phyloP scores from a whole-genome alignment of 2,888 invertebrate genomes.

The Amphipoea oculea region DNA sequence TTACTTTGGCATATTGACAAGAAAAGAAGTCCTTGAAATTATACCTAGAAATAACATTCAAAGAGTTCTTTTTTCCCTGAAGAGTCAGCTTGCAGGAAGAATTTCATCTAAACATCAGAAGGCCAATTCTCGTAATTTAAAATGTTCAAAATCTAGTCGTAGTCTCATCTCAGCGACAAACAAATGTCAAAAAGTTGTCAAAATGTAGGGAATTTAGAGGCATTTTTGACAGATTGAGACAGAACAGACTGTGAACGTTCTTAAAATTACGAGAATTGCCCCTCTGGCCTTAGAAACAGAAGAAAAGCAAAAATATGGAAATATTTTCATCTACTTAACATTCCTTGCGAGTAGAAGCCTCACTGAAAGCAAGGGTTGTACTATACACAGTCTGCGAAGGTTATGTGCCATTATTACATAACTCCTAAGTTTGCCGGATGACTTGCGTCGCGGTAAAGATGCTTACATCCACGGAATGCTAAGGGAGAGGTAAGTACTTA shows the following conservation, averaged over 20 bases:
- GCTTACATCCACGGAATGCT: conserved; percentile 34
- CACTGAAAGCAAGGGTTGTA: conserved; percentile 37
- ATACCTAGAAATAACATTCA: conserved; percentile 11
- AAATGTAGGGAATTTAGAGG: too few relatives aligned
- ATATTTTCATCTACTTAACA: conserved; percentile 56
- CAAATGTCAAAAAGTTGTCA: too few relatives aligned
- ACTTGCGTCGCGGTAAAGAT: conserved; percentile 51
- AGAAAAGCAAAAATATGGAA: conserved; percentile 30
- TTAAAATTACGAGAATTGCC: too few relatives aligned
- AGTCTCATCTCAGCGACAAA: too few relatives aligned
- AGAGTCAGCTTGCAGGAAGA: conserved; percentile 14
- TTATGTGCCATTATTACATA: conserved; percentile 50
- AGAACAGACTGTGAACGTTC: too few relatives aligned
- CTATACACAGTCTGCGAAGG: conserved; percentile 22
- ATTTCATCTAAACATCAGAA: conserved; percentile 35
- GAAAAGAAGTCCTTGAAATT: conserved; percentile 9
- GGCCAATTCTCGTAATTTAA: too few relatives aligned
- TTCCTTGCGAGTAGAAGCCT: conserved; percentile 38
- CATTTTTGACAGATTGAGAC: too few relatives aligned
- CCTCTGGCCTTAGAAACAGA: not conserved
- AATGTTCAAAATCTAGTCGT: too few relatives aligned
- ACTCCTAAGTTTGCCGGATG: conserved; percentile 49
- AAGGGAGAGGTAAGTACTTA: conserved; percentile 15
- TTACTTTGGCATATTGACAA: conserved; percentile 26
- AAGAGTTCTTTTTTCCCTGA: conserved; percentile 2